Percentiles rank a stretch among this genome's conserved stretches.
phyloP scores from a whole-genome alignment of 1,140 invertebrate species.

The Holotrichia oblita region DNA sequence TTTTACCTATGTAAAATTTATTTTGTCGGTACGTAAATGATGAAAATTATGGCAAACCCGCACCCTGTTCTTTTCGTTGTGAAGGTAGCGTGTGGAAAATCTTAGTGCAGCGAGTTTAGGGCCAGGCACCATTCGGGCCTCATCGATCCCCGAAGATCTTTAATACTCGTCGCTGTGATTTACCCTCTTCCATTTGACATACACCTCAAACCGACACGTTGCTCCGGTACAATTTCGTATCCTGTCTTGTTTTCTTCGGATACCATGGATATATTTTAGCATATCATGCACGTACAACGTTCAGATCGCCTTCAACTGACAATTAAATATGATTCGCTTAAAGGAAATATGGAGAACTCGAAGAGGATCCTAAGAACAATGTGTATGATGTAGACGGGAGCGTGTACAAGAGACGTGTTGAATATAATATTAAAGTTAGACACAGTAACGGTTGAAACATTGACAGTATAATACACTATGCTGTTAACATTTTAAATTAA shows the following conservation, averaged over 20 bases:
- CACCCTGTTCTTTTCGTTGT: no score
- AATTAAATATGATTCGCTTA: neutral
- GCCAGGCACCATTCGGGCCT: neutral
- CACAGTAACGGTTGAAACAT: no score
- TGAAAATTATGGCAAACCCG: no score
- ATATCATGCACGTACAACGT: neutral
- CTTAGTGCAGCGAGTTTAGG: neutral
- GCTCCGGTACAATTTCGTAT: neutral
- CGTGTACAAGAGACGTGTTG: no score
- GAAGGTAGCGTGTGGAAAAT: neutral
- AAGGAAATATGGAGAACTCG: neutral
- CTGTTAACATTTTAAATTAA: no score
- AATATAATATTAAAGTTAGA: no score
- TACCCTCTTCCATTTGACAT: constrained; percentile 3
- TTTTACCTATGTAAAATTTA: no score
- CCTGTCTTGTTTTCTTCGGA: neutral
- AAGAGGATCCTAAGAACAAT: no score
- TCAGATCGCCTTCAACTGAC: neutral
- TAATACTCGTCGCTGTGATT: constrained; percentile 8
- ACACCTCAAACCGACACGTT: neutral
- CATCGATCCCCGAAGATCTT: constrained; percentile 5
- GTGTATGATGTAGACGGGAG: no score
- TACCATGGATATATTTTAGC: neutral
- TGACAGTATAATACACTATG: no score
- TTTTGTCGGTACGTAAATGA: no score